Evolutionary conservation across 2,797 vertebrate genomes (phyloP).

Genomic region (Rhinoraja longicauda): DNA sequence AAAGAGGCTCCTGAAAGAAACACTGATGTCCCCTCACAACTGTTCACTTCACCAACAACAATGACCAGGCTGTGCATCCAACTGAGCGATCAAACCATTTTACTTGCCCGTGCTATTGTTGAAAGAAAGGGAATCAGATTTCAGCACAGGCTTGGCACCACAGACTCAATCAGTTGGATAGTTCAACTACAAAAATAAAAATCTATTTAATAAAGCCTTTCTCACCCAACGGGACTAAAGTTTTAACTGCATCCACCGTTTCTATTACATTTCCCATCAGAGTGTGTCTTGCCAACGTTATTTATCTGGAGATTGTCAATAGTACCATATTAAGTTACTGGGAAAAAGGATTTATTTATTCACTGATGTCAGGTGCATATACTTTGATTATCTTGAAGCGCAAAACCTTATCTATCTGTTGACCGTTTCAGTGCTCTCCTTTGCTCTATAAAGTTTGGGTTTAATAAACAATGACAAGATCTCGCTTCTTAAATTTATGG

Average conservation of each 20-base stretch:
- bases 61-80: neutral
- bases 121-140: neutral
- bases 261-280: too few relatives aligned
- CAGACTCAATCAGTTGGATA: neutral
- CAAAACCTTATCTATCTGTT: neutral
- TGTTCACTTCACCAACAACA: neutral
- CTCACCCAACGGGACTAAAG: neutral
- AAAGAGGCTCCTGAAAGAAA: neutral
- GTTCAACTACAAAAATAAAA: neutral
- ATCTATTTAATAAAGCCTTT: neutral
- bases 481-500: conserved; percentile 14
- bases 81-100: too few relatives aligned
- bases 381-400: conserved; percentile 9
- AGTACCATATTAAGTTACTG: neutral
- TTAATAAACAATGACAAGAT: conserved; percentile 32
- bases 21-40: neutral
- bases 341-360: neutral
- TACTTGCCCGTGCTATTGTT: neutral
- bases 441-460: conserved; percentile 19
- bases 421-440: neutral
- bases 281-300: neutral
- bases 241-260: neutral
- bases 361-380: neutral
- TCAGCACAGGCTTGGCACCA: neutral
- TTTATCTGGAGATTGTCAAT: neutral